Conservation (phyloP, 1,140 invertebrate genomes). For the Drosophila virilis region DNA sequence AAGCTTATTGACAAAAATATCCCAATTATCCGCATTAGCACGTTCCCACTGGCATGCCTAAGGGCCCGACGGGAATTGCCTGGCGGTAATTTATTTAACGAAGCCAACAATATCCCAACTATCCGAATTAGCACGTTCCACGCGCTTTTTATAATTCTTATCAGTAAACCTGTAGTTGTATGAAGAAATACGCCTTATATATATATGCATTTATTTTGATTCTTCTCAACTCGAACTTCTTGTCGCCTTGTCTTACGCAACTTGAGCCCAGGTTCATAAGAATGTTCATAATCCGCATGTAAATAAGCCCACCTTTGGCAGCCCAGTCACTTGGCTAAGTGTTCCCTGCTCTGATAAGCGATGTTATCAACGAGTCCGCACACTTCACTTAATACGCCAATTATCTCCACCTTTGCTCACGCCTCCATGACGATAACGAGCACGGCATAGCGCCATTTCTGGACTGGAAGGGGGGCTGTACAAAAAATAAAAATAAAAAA, state of each 20-base stretch:
- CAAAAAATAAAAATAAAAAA: constrained; percentile 12
- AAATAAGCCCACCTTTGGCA: constrained; percentile 42
- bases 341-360: constrained; percentile 47
- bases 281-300: constrained; percentile 36
- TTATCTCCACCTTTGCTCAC: constrained; percentile 50
- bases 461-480: neutral
- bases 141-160: neutral
- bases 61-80: too few species aligned
- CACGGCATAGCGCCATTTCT: constrained; percentile 20
- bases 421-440: constrained; percentile 31
- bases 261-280: constrained; percentile 19
- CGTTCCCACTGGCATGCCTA: too few species aligned
- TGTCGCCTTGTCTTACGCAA: constrained; percentile 4
- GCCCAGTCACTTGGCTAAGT: constrained; percentile 37
- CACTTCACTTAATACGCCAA: constrained; percentile 67
- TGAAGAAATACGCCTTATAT: too few species aligned
- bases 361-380: constrained; percentile 47
- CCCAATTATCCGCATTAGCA: too few species aligned
- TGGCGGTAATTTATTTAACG: neutral
- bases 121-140: neutral
- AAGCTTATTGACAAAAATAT: neutral
- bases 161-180: too few species aligned
- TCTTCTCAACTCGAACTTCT: neutral
- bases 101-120: constrained; percentile 22
- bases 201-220: neutral